Evolutionary conservation across 2,797 vertebrate genomes (phyloP), one percentile per base, ranked within the genome.

Genomic region (Vultur gryphus): DNA sequence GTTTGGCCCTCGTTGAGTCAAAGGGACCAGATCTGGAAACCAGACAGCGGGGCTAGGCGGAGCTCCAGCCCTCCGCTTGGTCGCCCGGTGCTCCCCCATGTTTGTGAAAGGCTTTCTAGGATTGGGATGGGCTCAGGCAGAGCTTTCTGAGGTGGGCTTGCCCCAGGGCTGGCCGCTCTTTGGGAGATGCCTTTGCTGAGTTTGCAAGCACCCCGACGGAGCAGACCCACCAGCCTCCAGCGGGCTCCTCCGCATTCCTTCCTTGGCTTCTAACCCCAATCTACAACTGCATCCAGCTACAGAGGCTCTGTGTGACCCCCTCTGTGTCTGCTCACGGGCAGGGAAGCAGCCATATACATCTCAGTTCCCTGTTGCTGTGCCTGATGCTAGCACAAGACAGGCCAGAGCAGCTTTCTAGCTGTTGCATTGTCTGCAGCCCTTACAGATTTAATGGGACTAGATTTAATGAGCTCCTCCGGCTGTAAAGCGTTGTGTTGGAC

Each of bases 21-120:
- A 62, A 90, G 39, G 35, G 31, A 84, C 46, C 48, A 71, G 58
- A 51, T 64, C 49, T 90, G 59, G 39, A 84, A 88, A 81, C 33
- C 54, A 81, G 65, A 54, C 29, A 66, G 26, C 0, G 0, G 31
- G 28, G 35, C 31, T 46, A 48, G 80, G 39, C 54, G 49, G 54
- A 77, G 16, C 54, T 72, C 48, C 35, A 67, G 58, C 51, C 25
- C 37, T 69, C 25, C 33, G 49, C 62, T 26, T 65, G 84, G n/a
- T 61, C 8, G 0, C 31, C 62, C 41, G 3, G 4, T 54, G 33
- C 54, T 61, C 52, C 24, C 20, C 7, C 5, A 4, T 6, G 1
- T 44, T 37, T 48, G 39, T 31, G 20, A 52, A 72, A 57, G 61
- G 57, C 44, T 64, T 66, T 37, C n/a, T 58, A 69, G 35, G 41